Base-by-base conservation (phyloP, 2,797 vertebrate species). In the Emys orbicularis region DNA sequence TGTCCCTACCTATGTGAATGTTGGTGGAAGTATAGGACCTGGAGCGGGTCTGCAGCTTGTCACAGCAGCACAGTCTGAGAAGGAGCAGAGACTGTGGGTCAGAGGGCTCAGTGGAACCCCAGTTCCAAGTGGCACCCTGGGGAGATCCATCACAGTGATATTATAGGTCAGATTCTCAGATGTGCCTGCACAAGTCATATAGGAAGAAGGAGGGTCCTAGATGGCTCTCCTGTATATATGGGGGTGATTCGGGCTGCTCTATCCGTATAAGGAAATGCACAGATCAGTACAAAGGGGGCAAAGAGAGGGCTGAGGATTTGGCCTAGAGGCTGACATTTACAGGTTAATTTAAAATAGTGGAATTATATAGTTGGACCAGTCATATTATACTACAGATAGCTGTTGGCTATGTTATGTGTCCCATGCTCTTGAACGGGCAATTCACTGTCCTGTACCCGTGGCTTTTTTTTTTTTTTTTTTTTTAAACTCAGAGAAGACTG, bases 131-230 rank as follows among this genome's bases (percentile, higher is more conserved):
- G 53, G 53, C 53, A 54, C 8, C 53, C 53, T 23, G 21, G 19
- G 21, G 53, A 54, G 21, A 54, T 21, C 19, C 7, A 54, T 54
- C 53, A 54, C 53, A 9, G 90, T 90, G 89, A 85, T 89, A 94
- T n/a, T 87, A 31, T 59, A 95, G 87, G 95, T 96, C 92, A 95
- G 56, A 59, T 57, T 88, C 83, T 95, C 50, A 19, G 80, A 90
- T 74, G 29, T 83, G 53, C 47, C 92, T 65, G 61, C 94, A 83
- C 16, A 87, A 88, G 88, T 95, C 96, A 79, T 91, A 84, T 87
- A 90, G 95, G 87, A 96, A 94, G 93, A 95, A 77, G 5, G 0
- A 77, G 27, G 68, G 90, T 25, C 65, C 21, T 13, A 80, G 31
- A 29, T 16, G 47, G 13, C 7, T 19, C 8, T 88, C 34, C 53